phyloP scores from a whole-genome alignment of 2,797 vertebrate genomes.

The Pipistrellus pipistrellus region DNA sequence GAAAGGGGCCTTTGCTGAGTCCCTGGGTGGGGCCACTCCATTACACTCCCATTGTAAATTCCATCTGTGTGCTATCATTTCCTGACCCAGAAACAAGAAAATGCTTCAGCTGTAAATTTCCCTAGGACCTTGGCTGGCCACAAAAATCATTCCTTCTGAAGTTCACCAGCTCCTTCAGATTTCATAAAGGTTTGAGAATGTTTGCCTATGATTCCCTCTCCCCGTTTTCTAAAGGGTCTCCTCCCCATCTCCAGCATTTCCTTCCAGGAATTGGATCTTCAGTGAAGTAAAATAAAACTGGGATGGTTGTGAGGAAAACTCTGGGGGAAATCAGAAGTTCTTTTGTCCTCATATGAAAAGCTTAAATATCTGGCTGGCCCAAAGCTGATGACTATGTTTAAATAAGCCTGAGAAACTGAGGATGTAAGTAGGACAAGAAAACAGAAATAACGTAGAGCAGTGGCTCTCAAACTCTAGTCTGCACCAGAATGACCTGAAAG shows the following conservation, averaged over 20 bases:
- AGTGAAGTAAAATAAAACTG: conserved; percentile 16
- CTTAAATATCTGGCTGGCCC: background rate
- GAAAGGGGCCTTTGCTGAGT: conserved; percentile 81
- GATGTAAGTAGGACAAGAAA: background rate
- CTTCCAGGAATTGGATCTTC: conserved; percentile 21
- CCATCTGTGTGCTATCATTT: conserved; percentile 85
- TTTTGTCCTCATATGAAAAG: background rate
- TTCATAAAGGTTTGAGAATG: conserved; percentile 42
- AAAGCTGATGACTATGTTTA: background rate
- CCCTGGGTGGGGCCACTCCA: conserved; percentile 58
- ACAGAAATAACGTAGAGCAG: background rate
- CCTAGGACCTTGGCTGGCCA: conserved; percentile 49
- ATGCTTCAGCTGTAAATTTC: conserved; percentile 63
- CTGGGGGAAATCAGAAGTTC: background rate
- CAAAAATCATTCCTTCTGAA: conserved; percentile 62
- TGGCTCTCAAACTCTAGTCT: background rate
- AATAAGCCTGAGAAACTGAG: background rate
- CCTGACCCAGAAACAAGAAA: conserved; percentile 82
- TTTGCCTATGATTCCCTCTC: conserved; percentile 12
- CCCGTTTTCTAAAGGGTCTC: background rate
- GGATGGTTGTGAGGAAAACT: background rate
- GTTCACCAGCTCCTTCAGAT: conserved; percentile 1
- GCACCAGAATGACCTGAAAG: background rate
- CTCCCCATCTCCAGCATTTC: background rate
- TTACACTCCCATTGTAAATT: conserved; percentile 86